Conservation (phyloP, 1,140 invertebrate species). For the Penaeus chinensis region DNA sequence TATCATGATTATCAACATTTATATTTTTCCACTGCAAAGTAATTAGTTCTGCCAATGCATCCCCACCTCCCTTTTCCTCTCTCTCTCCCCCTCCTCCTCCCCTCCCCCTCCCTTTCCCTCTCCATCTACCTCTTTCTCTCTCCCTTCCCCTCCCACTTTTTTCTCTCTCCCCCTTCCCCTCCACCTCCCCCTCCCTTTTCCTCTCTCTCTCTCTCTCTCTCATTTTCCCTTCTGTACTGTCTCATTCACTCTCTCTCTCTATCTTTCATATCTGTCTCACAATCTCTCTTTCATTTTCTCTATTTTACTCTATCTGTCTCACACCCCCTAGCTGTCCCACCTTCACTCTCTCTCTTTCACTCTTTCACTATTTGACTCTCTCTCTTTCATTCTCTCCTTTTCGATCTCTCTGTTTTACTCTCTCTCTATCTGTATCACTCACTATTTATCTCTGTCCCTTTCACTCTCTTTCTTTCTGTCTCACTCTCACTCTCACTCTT, state of each 20-base stretch:
- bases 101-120: background rate
- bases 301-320: background rate
- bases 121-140: background rate
- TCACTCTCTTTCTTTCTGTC: background rate
- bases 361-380: too few species aligned
- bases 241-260: background rate
- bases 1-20: too few species aligned
- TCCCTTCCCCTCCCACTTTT: background rate
- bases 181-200: background rate
- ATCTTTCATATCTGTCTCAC: conserved; percentile 16
- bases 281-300: background rate
- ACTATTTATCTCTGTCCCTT: background rate
- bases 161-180: background rate
- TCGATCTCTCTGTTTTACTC: background rate
- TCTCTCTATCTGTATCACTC: background rate
- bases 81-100: background rate
- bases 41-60: too few species aligned
- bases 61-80: background rate
- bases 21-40: too few species aligned
- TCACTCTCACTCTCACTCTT: background rate
- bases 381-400: background rate
- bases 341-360: background rate
- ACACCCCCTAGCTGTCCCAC: background rate
- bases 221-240: background rate
- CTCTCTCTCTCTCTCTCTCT: background rate